These are phyloP conservation scores for Hydroisotoma schaefferi DNA, from an alignment of 2,888 invertebrate species.

Conservation along the genomic window DNA sequence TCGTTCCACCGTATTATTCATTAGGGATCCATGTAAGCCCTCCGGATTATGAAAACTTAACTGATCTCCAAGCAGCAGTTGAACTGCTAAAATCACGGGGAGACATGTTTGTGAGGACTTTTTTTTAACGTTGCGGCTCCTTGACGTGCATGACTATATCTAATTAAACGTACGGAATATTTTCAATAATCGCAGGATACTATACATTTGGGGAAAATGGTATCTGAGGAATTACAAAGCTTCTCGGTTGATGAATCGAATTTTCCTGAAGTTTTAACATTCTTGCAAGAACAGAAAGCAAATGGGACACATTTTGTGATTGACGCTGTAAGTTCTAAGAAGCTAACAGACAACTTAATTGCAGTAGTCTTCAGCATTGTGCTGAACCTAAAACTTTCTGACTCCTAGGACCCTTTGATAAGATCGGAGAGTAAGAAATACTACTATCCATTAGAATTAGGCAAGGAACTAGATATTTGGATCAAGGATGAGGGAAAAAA, in stretches of 20 bases:
- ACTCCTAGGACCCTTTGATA: not conserved
- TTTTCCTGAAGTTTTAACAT: not conserved
- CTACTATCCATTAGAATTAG: conserved; percentile 26
- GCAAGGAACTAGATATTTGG: conserved; percentile 35
- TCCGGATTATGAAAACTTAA: not conserved
- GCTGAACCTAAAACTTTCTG: not conserved
- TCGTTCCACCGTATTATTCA: conserved; percentile 82
- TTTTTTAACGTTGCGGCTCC: too few relatives aligned
- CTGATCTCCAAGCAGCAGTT: not conserved
- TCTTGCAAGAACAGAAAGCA: not conserved
- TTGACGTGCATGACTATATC: too few relatives aligned
- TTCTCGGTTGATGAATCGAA: not conserved
- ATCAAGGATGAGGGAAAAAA: conserved; percentile 19
- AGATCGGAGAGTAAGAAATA: conserved; percentile 49
- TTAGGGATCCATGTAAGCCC: conserved; percentile 69
- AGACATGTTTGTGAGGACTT: too few relatives aligned
- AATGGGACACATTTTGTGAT: not conserved
- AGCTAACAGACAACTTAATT: not conserved
- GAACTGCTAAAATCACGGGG: too few relatives aligned
- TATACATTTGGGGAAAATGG: not conserved
- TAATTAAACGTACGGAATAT: too few relatives aligned
- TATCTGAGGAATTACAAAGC: not conserved
- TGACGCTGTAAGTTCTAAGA: not conserved
- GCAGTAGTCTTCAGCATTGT: not conserved
- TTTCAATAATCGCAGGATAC: not conserved